These are phyloP conservation scores for Habropoda laboriosa DNA, from an alignment of 1,140 invertebrate species.

Conservation along the genomic window DNA sequence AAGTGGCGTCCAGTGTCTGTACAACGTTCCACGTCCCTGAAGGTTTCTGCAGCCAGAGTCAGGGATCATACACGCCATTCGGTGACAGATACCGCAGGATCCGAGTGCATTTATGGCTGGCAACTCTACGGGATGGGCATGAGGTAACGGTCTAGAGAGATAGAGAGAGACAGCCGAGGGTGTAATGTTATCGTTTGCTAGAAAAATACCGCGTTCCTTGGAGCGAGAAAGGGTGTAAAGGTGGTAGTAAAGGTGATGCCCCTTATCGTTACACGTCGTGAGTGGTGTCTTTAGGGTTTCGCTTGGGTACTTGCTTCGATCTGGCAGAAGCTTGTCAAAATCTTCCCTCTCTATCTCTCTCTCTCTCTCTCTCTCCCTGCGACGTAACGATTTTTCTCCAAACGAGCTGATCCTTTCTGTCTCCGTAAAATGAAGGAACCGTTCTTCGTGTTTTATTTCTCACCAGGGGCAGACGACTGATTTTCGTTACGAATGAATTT, in stretches of 20 bases:
- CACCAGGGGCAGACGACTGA: too few species aligned
- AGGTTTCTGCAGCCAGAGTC: conserved; percentile 48
- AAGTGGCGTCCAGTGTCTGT: conserved; percentile 76
- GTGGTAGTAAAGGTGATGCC: conserved; percentile 25
- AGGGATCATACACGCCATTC: conserved; percentile 67
- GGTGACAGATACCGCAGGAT: conserved; percentile 57
- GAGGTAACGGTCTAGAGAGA: conserved; percentile 49
- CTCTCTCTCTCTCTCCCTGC: too few species aligned
- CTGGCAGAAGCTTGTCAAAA: background rate
- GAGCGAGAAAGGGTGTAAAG: background rate
- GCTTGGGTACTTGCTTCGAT: background rate
- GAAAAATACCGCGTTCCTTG: conserved; percentile 58
- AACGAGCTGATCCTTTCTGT: background rate
- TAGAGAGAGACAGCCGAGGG: conserved; percentile 49
- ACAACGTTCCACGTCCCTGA: conserved; percentile 49
- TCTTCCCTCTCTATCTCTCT: too few species aligned
- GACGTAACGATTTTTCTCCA: background rate
- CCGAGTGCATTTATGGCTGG: conserved; percentile 55
- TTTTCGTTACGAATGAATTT: background rate
- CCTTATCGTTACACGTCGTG: conserved; percentile 41
- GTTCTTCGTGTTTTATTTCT: too few species aligned
- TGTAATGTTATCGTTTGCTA: conserved; percentile 66
- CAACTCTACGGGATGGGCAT: background rate
- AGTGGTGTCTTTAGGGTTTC: conserved; percentile 5
- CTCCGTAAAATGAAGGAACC: too few species aligned